These are phyloP conservation scores for Petrolisthes manimaculis DNA, from an alignment of 2,888 invertebrate species.

Conservation along the genomic window DNA sequence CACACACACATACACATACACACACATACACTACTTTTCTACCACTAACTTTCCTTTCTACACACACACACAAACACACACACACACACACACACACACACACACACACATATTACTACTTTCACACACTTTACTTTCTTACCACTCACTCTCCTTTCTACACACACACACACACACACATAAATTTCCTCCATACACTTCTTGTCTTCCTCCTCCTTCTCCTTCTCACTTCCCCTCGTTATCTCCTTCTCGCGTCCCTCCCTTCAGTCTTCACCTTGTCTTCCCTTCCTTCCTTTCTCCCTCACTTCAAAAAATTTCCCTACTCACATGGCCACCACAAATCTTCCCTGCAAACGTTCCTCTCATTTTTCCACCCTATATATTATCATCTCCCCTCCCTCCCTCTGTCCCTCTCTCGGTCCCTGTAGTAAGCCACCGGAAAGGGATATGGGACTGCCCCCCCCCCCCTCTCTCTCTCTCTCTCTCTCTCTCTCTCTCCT, in stretches of 20 bases:
- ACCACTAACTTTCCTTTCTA: too few relatives aligned
- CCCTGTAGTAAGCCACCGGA: too few relatives aligned
- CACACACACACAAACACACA: constrained; percentile 31
- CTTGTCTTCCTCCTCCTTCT: background rate
- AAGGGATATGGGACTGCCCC: background rate
- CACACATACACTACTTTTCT: background rate
- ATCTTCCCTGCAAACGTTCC: too few relatives aligned
- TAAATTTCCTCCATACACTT: background rate
- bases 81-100: constrained; percentile 35
- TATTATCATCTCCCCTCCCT: too few relatives aligned
- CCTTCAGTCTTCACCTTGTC: background rate
- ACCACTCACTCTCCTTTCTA: constrained; percentile 16
- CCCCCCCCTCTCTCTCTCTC: constrained; percentile 3
- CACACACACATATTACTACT: background rate
- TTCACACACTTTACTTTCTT: too few relatives aligned
- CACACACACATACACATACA: constrained; percentile 32
- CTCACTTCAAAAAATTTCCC: too few relatives aligned
- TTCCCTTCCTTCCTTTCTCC: background rate
- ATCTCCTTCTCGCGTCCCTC: background rate
- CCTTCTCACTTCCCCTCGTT: background rate
- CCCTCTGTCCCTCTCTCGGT: constrained; percentile 6
- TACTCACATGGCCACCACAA: too few relatives aligned
- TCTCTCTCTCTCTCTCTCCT: constrained; percentile 25
- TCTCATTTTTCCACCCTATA: too few relatives aligned
- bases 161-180: constrained; percentile 34